Evolutionary conservation across 2,797 vertebrate species (phyloP).

Genomic region (Loris lydekkerianus): DNA sequence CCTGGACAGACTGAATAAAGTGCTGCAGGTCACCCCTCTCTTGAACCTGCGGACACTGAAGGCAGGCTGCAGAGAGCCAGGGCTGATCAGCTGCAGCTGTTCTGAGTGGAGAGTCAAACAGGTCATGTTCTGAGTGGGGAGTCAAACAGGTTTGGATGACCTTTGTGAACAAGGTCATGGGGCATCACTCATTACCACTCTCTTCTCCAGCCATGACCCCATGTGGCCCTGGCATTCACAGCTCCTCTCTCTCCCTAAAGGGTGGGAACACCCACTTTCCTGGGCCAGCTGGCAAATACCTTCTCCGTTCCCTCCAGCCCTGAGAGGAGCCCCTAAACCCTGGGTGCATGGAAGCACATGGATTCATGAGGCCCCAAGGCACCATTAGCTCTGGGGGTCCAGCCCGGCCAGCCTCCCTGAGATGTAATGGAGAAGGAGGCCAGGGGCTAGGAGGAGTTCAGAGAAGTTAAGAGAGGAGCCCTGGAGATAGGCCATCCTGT

Average conservation of each 20-base stretch:
- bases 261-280: not conserved
- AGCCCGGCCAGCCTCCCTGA: not conserved
- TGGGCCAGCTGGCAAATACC: not conserved
- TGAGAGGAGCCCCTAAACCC: not conserved
- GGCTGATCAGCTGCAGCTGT: not conserved
- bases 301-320: not conserved
- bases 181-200: not conserved
- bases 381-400: not conserved
- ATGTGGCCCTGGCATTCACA: not conserved
- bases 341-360: not conserved
- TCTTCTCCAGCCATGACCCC: constrained; percentile 12
- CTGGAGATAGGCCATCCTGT: not conserved
- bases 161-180: not conserved
- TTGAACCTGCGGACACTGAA: not conserved
- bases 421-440: not conserved
- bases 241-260: not conserved
- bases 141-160: constrained; percentile 78
- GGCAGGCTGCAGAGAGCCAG: not conserved
- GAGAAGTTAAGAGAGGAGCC: not conserved
- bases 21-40: not conserved
- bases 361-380: not conserved
- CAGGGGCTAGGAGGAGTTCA: not conserved
- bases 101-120: constrained; percentile 64
- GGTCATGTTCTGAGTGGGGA: constrained; percentile 38
- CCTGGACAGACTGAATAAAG: not conserved